A percentile compares a stretch with the other conserved stretches of the same genome.
These are phyloP conservation scores for Pseudonaja textilis DNA, from an alignment of 2,113 vertebrate genomes.

Conservation along the genomic window DNA sequence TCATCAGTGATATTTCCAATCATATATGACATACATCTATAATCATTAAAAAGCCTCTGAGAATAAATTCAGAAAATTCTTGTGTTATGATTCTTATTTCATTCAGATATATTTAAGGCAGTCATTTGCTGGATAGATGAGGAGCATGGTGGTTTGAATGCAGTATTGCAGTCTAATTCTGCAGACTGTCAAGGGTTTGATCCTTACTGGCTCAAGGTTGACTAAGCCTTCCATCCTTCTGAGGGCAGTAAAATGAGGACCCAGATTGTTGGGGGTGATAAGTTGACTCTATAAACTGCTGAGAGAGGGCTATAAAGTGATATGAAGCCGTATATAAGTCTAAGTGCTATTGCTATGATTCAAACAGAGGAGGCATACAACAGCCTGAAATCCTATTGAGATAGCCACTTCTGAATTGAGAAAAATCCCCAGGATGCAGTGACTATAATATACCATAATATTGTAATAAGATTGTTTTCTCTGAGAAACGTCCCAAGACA, in stretches of 20 bases:
- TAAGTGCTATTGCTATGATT: background rate
- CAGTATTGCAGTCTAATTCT: no score
- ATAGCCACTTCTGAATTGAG: background rate
- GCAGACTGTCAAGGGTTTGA: no score
- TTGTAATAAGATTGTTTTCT: background rate
- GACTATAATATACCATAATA: background rate
- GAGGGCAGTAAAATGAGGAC: no score
- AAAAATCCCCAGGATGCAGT: background rate
- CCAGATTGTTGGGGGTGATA: no score
- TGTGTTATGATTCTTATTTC: background rate
- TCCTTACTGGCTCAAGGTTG: no score
- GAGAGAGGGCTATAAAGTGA: no score
- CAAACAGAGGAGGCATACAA: background rate
- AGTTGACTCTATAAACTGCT: no score
- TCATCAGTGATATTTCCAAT: background rate
- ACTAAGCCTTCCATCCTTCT: no score
- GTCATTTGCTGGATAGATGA: background rate
- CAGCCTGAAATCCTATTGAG: background rate
- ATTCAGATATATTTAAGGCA: background rate
- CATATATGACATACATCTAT: background rate
- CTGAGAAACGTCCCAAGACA: background rate
- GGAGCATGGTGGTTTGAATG: no score
- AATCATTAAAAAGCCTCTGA: background rate
- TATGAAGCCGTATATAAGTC: no score
- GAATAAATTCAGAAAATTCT: background rate